Conservation (phyloP, 2,113 vertebrate species). For the Silurus meridionalis region DNA sequence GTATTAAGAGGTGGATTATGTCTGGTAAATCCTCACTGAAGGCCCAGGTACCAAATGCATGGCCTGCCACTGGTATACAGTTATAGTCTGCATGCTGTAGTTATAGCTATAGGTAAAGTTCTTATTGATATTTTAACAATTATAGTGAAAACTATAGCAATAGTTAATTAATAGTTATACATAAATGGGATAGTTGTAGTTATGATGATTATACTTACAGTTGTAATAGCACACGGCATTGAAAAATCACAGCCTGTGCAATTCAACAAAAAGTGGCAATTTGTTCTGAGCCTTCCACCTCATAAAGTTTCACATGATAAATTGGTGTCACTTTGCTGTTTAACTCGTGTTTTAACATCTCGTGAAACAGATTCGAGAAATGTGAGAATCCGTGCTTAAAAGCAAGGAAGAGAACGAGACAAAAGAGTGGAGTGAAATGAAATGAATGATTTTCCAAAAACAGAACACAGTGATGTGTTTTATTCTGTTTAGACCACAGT, state of each 20-base stretch:
- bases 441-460: background rate
- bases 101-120: background rate
- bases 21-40: no score
- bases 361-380: background rate
- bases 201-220: background rate
- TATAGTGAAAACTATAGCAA: background rate
- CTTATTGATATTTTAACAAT: background rate
- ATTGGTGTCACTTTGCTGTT: background rate
- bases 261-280: background rate
- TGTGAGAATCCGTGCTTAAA: background rate
- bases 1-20: no score
- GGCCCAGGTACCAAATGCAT: no score
- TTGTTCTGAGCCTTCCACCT: background rate
- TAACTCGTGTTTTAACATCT: background rate
- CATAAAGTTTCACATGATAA: constrained; percentile 9
- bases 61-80: background rate
- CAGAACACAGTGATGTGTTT: background rate
- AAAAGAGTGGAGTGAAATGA: background rate
- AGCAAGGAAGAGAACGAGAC: background rate
- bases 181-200: no score
- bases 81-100: background rate
- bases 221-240: background rate
- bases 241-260: background rate
- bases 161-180: background rate
- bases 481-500: background rate